These are phyloP conservation scores for Hippocampus comes DNA, from an alignment of 2,113 vertebrate species.

Conservation along the genomic window DNA sequence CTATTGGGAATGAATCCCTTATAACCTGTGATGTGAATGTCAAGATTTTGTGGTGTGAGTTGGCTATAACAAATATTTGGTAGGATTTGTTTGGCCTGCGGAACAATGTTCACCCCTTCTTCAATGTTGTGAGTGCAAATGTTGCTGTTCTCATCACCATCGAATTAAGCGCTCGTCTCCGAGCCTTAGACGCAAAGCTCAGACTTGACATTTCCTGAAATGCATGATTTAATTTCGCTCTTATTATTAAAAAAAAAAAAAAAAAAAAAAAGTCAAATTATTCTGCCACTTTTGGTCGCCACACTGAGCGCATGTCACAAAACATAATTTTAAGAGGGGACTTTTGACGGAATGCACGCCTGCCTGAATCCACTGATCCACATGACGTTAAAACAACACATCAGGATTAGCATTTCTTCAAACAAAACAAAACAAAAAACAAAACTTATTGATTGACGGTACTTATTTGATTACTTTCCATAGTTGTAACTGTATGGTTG, in stretches of 20 bases:
- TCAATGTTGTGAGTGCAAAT: constrained; percentile 28
- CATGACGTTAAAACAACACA: constrained; percentile 5
- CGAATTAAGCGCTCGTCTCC: constrained; percentile 1
- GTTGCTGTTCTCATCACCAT: neutral
- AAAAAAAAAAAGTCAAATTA: neutral
- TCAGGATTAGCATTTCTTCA: neutral
- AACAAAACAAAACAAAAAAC: neutral
- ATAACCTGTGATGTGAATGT: constrained; percentile 49
- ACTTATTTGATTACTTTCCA: neutral
- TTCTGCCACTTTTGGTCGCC: constrained; percentile 7
- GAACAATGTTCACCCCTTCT: constrained; percentile 11
- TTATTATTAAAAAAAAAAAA: neutral
- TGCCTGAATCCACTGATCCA: constrained; percentile 6
- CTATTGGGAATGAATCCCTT: constrained; percentile 31
- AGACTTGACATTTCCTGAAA: neutral
- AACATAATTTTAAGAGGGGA: neutral
- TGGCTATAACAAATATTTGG: constrained; percentile 17
- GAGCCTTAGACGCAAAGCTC: constrained; percentile 27
- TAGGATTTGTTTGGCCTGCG: constrained; percentile 21
- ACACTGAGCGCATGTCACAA: neutral
- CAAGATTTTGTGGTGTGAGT: constrained; percentile 46
- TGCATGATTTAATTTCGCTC: constrained; percentile 2
- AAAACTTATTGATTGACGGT: neutral
- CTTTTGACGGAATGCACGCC: neutral
- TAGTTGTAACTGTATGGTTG: neutral